Base-by-base conservation (phyloP, 2,888 invertebrate genomes). In the Apotomis turbidana region DNA sequence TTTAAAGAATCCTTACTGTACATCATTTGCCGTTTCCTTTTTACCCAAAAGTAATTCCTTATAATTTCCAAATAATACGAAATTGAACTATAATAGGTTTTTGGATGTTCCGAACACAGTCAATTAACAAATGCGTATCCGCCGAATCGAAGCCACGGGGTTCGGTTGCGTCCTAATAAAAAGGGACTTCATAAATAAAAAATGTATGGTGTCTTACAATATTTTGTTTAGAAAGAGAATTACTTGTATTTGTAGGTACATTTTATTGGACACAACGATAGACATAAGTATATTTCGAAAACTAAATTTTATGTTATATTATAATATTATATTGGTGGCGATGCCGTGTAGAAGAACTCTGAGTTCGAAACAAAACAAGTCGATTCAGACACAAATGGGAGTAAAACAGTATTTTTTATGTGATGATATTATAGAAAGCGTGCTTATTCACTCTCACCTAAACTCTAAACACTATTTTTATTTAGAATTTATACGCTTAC, bases 41-140 rank as follows among this genome's bases (percentile, higher is more conserved):
- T 4, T 49, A 49, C 44, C 38, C 27, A n/a, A 57, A 63, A 52
- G 5, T 46, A 27, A 63, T 13, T 58, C 10, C 59, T 58, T 59
- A 59, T 66, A 46, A 55, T 38, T 15, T 55, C 12, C 44, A 13
- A 66, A 57, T 52, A 38, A 52, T 68, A 68, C 51, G 51, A 57
- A 57, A 62, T 62, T 57, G 57, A 70, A 62, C 69, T 55, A 15
- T 41, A 57, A 51, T 70, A n/a, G 62, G 41, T 46, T 62, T 57
- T 63, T 41, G 41, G 46, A 61, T 46, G 62, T 63, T 41, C 9
- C 38, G 62, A 38, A 55, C 38, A 63, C 27, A 12, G 57, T 49
- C 62, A 57, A 63, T 70, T 70, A 62, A 62, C 15, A 41, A 15
- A 59, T 62, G 57, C 51, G 41, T 36, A 15, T 27, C 44, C 12